Conservation (phyloP, 92 coral and sea anemone species). For the Ricordea florida region DNA sequence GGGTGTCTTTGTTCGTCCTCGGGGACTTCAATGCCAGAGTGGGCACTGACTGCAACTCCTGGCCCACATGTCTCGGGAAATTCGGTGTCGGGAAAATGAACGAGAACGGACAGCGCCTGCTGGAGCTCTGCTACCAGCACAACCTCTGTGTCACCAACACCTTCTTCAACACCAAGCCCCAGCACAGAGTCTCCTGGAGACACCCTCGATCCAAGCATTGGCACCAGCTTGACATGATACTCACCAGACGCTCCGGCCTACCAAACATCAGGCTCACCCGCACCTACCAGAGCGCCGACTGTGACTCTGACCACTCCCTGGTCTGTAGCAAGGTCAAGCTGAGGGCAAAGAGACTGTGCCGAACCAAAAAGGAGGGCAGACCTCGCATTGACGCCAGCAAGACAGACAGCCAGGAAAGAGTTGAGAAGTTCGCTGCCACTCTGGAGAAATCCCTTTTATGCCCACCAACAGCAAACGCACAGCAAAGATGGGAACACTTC, state of each 20-base stretch:
- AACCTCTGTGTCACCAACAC: slow-evolving; percentile 24
- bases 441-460: not conserved
- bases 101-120: slow-evolving; percentile 23
- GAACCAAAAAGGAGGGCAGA: not conserved
- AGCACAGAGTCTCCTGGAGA: no score
- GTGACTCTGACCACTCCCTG: not conserved
- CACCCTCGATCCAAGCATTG: slow-evolving; percentile 32
- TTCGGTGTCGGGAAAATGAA: slow-evolving; percentile 40
- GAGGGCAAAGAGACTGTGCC: not conserved
- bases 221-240: slow-evolving; percentile 31
- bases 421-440: not conserved
- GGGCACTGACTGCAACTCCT: slow-evolving; percentile 17
- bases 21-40: no score
- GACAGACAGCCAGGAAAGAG: not conserved
- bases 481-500: not conserved
- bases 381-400: slow-evolving; percentile 1
- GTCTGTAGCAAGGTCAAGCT: slow-evolving; percentile 7
- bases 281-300: not conserved
- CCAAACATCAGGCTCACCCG: not conserved
- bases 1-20: slow-evolving; percentile 30
- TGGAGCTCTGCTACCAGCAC: slow-evolving; percentile 20
- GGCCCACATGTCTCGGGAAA: slow-evolving; percentile 31
- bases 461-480: not conserved
- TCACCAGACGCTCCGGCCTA: no score
- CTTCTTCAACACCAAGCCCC: no score